These are phyloP conservation scores for Corella eumyota DNA, from an alignment of 23 tunicate species.

Conservation along the genomic window DNA sequence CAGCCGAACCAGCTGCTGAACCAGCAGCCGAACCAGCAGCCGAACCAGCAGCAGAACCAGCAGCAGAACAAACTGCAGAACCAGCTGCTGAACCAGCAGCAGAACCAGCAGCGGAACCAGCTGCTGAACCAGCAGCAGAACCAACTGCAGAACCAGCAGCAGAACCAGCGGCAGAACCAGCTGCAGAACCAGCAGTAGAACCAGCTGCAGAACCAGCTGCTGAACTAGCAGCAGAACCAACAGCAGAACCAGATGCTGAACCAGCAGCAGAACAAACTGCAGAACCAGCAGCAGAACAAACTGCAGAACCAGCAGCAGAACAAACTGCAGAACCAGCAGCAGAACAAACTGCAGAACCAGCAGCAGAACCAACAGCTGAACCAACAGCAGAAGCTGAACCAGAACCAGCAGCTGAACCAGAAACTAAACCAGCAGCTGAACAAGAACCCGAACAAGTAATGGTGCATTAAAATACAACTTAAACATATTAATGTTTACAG, in stretches of 20 bases:
- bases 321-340: not conserved
- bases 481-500: no score
- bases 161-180: not conserved
- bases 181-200: not conserved
- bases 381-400: not conserved
- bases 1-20: slow-evolving; percentile 3
- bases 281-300: slow-evolving; percentile 1
- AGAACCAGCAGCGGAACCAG: not conserved
- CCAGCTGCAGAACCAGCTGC: slow-evolving; percentile 3
- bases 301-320: not conserved
- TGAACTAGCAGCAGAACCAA: slow-evolving; percentile 1
- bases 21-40: not conserved
- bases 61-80: not conserved
- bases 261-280: slow-evolving; percentile 5
- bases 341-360: not conserved
- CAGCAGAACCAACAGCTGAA: not conserved
- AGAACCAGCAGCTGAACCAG: slow-evolving; percentile 3
- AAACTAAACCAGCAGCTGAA: not conserved
- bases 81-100: not conserved
- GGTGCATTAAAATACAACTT: no score
- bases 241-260: slow-evolving; percentile 4
- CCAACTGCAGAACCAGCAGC: not conserved
- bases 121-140: slow-evolving; percentile 2
- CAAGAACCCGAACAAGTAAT: not conserved
- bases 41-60: slow-evolving; percentile 14